Conservation (phyloP, 1,140 invertebrate species). For the Cydia splendana region DNA sequence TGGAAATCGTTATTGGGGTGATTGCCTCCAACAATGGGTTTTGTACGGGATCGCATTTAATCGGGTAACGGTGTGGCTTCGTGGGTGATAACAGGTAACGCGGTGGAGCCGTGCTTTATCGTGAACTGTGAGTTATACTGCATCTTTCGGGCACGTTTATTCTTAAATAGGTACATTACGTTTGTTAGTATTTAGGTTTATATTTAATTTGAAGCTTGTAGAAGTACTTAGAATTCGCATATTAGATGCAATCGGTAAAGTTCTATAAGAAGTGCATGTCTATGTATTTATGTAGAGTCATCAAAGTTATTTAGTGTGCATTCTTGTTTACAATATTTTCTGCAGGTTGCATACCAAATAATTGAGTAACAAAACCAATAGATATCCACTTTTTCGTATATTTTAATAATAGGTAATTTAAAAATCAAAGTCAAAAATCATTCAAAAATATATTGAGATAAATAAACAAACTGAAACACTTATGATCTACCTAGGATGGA, state of each 20-base stretch:
- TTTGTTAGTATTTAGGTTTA: neutral
- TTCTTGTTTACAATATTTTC: too few species aligned
- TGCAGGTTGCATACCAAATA: too few species aligned
- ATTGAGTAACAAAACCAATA: too few species aligned
- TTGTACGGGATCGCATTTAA: slow-evolving; percentile 66
- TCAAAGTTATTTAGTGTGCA: too few species aligned
- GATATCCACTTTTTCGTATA: too few species aligned
- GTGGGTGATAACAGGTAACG: slow-evolving; percentile 55
- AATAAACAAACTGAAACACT: neutral
- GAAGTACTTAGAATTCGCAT: neutral
- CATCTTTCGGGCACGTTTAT: neutral
- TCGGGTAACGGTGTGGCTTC: slow-evolving; percentile 57
- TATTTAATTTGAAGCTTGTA: neutral
- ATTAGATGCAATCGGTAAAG: too few species aligned
- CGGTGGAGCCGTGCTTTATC: slow-evolving; percentile 42
- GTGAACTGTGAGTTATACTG: neutral
- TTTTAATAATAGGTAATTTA: too few species aligned
- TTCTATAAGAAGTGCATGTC: too few species aligned
- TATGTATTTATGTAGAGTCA: too few species aligned
- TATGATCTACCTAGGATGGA: neutral
- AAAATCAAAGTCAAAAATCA: neutral
- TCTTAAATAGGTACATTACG: neutral
- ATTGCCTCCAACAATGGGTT: slow-evolving; percentile 78
- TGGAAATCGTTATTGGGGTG: slow-evolving; percentile 78
- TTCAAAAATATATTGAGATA: neutral